Evolutionary conservation across 1,140 invertebrate species (phyloP), one percentile per base, ranked within the genome.

Genomic region (Drosophila nikananu): DNA sequence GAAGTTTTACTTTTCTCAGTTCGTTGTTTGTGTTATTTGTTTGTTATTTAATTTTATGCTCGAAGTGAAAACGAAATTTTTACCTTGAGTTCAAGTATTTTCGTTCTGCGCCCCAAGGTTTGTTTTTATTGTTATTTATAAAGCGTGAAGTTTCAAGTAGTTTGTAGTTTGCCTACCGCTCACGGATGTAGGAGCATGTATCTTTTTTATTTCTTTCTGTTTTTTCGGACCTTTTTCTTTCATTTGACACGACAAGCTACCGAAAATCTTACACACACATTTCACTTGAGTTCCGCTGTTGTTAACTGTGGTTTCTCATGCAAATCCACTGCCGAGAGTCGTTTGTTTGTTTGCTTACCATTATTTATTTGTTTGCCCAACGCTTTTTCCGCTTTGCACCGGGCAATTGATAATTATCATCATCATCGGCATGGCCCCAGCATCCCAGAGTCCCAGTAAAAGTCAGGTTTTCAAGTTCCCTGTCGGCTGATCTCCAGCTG

Each of bases 1-100:
- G 62, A 64, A 39, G 54, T 70, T 72, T 70, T 71, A 77, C 55
- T 74, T 73, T 68, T 64, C 42, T 52, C 60, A 30, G 48, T 32
- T 64, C 15, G 51, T 7, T 80, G 62, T 23, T 77, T 83, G 72
- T 79, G 81, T 84, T 83, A 77, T 30, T 52, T 78, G 60, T 41
- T 79, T 79, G 80, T 87, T 87, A 89, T 90, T 81, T 90, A 86
- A 89, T 90, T 90, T 86, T 81, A 90, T 89, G 86, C 86, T 44
- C 42, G 37, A 90, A 89, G 86, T 89, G 86, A 89, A 89, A 89
- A 76, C 78, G 86, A 90, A 89, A 86, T 89, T 84, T 78, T 49
- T 54, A 37, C 21, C 15, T 55, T 23, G 21, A 55, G 54, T 76
- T 76, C 46, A 80, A 75, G 74, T 62, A 67, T 49, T 59, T 77